Conservation (phyloP, 2,797 vertebrate species). For the Choloepus didactylus region DNA sequence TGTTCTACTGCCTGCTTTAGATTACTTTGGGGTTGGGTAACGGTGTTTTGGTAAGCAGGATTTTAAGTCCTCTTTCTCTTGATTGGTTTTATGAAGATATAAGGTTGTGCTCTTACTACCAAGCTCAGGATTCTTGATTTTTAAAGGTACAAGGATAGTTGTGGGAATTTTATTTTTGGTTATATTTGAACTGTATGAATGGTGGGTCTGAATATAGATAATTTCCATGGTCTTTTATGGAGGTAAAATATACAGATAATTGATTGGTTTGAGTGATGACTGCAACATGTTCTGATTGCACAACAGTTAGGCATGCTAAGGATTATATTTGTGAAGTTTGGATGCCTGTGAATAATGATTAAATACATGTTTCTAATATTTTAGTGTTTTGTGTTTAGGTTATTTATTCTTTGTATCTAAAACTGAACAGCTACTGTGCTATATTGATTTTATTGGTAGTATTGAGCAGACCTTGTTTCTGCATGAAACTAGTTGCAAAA, state of each 20-base stretch:
- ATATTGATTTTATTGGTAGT: too few species aligned
- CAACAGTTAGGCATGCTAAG: too few species aligned
- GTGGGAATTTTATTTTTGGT: slow-evolving; percentile 86
- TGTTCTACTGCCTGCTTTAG: slow-evolving; percentile 91
- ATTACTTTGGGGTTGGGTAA: slow-evolving; percentile 84
- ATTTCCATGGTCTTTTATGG: slow-evolving; percentile 86
- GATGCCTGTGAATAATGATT: too few species aligned
- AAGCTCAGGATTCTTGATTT: slow-evolving; percentile 92
- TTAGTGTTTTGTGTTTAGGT: too few species aligned
- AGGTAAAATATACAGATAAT: slow-evolving; percentile 84
- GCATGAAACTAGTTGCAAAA: slow-evolving; percentile 93
- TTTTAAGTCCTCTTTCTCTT: slow-evolving; percentile 87
- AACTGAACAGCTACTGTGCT: too few species aligned
- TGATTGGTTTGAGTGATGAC: neutral
- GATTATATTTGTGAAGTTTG: too few species aligned
- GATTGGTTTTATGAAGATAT: slow-evolving; percentile 92
- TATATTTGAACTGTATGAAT: slow-evolving; percentile 89
- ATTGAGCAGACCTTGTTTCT: slow-evolving; percentile 89
- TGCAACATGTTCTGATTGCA: too few species aligned
- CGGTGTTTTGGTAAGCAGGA: slow-evolving; percentile 88
- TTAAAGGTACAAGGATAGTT: slow-evolving; percentile 91
- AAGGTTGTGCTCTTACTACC: slow-evolving; percentile 92
- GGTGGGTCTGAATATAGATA: slow-evolving; percentile 87
- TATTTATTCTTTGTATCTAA: too few species aligned
- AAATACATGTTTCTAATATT: too few species aligned